Base-by-base conservation (phyloP, 64 coral and sea anemone genomes). In the Porites lutea region DNA sequence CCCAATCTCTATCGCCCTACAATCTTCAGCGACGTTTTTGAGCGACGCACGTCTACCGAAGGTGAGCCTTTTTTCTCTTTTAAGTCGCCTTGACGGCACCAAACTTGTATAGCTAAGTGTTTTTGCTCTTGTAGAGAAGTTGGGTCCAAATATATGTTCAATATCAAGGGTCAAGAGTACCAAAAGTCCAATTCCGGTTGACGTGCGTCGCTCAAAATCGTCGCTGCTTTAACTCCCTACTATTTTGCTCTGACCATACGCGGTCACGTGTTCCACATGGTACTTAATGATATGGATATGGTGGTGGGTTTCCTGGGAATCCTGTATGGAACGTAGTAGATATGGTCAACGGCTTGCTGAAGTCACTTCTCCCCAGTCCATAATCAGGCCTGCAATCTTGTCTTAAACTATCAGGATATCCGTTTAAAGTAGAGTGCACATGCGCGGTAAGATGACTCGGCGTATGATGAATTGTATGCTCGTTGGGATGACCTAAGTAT, bases 391-490 rank as follows among this genome's bases (percentile, higher is more conserved):
- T 44, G 53, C 77, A 79, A 7, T 83, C 79, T 11, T 53, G 50
- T 58, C 75, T 51, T 54, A 82, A 91, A 63, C 78, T 91, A 12
- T 91, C 89, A 7, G 77, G 48, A 74, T 83, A 91, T 10, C 78
- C 89, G 45, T 79, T 65, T 19, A 92, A 76, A 12, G 76, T 66
- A 18, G 82, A 83, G 43, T 92, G 89, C 55, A 81, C 44, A 92
- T 73, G 78, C 59, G 89, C 71, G 48, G 82, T 76, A 15, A 92
- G 71, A 52, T 92, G 90, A 54, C 68, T 62, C 13, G 82, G 82
- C 2, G 82, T 92, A 72, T 92, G 90, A 22, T 92, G 90, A 54
- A 92, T 87, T 20, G 90, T 92, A n/a, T 92, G 90, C 16, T 92
- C 90, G 69, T 92, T 82, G 20, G 90, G 69, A 78, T 86, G 90